These are phyloP conservation scores for Cheilosia variabilis DNA, from an alignment of 2,888 invertebrate genomes.

Conservation along the genomic window DNA sequence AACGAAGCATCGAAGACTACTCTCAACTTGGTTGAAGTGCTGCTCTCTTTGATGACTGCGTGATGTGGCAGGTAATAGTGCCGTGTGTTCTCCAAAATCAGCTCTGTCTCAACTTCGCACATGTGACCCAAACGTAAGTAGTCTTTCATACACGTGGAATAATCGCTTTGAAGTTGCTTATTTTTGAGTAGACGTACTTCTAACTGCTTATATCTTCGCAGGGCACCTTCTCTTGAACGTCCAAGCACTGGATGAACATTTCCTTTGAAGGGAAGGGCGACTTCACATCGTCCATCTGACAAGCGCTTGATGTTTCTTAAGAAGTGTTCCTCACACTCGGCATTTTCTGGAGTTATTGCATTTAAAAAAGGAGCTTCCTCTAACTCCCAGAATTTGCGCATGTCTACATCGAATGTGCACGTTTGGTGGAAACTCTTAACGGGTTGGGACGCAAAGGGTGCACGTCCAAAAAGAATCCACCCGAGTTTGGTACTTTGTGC, in stretches of 20 bases:
- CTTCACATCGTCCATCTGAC: conserved; percentile 12
- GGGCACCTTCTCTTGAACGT: conserved; percentile 21
- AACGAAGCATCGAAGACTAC: conserved; percentile 58
- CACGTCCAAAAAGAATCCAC: conserved; percentile 14
- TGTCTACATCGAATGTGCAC: background rate
- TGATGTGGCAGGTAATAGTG: conserved; percentile 26
- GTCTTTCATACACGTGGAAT: conserved; percentile 5
- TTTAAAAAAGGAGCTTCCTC: background rate
- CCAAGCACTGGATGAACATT: conserved; percentile 20
- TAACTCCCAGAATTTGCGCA: conserved; percentile 4
- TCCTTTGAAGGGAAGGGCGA: conserved; percentile 50
- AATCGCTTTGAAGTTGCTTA: background rate
- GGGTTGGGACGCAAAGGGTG: background rate
- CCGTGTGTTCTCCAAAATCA: background rate
- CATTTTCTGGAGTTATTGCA: conserved; percentile 11
- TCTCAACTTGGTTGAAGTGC: conserved; percentile 31
- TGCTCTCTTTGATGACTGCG: conserved; percentile 27
- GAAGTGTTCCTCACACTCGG: conserved; percentile 22
- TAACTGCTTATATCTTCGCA: conserved; percentile 2
- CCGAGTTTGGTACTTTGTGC: conserved; percentile 7
- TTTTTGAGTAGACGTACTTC: conserved; percentile 4
- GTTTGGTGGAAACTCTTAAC: conserved; percentile 11
- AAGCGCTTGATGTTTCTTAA: background rate
- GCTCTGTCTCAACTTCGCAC: conserved; percentile 3
- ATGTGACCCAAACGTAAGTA: conserved; percentile 26